Evolutionary conservation across 2,797 vertebrate species (phyloP), one percentile per base, ranked within the genome.

Genomic region (Trachurus trachurus): DNA sequence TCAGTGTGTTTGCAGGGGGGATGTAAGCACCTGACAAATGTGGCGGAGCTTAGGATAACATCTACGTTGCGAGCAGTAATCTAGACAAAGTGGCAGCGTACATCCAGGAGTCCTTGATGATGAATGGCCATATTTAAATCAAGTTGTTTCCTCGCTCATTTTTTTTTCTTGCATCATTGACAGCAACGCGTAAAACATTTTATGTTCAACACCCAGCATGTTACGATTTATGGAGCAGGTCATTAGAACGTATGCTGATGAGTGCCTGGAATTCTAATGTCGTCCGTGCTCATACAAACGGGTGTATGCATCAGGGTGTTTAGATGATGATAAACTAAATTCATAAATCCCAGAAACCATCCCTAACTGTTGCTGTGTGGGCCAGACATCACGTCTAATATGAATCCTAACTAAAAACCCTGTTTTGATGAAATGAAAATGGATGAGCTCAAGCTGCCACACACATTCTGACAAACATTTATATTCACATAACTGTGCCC

Each of bases 161-260:
- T 84, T 78, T 78, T 80, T 83, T 76, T 9, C 34, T 37, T 74
- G 76, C 80, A 70, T 90, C 84, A 86, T 88, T 70, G 63, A 86
- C 82, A 87, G 78, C 72, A 78, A 1, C 45, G 34, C 78, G 69
- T 81, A 83, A 42, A 87, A 85, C 80, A 71, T 87, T 85, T 91
- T 76, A 88, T 88, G 82, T 82, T 77, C 42, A n/a, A 54, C 40
- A 0, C 45, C 67, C 52, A 53, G 11, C 64, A 75, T 77, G 72
- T 75, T 82, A 8, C 78, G 68, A 78, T 84, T 91, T 81, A 90
- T 85, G 74, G 62, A 80, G 71, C 84, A 57, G 37, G 62, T 86
- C 84, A 81, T 87, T 75, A 59, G 76, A 71, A 56, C 74, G 59
- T 75, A 71, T 85, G 85, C 65, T 2, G 4, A 45, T 13, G 61